Evolutionary conservation across 1,140 invertebrate genomes (phyloP).

Genomic region (Probaryconus sp.): DNA sequence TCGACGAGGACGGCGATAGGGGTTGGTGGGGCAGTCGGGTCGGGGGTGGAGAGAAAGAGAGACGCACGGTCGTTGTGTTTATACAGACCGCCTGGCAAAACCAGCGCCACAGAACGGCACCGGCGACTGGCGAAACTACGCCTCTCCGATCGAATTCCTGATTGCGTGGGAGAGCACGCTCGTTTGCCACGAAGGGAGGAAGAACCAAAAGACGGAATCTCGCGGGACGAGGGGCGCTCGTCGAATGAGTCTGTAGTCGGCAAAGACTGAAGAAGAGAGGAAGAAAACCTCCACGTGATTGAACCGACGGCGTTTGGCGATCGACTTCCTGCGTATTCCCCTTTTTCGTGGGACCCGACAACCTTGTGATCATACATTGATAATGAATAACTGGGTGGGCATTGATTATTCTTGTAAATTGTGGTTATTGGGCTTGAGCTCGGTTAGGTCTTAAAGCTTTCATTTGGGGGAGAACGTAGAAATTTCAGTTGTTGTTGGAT

Average conservation of each 20-base stretch:
- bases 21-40: not conserved
- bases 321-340: too few species aligned
- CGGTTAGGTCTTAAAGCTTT: too few species aligned
- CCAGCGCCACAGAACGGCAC: conserved; percentile 56
- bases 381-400: too few species aligned
- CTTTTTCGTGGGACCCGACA: too few species aligned
- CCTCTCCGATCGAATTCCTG: conserved; percentile 68
- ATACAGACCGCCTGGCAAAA: conserved; percentile 43
- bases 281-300: conserved; percentile 13
- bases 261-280: not conserved
- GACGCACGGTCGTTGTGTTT: conserved; percentile 36
- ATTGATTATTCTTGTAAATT: too few species aligned
- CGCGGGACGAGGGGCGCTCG: conserved; percentile 1
- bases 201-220: conserved; percentile 33
- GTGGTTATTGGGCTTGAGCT: too few species aligned
- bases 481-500: too few species aligned
- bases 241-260: not conserved
- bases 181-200: conserved; percentile 28
- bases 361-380: too few species aligned
- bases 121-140: conserved; percentile 58
- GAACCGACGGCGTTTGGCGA: too few species aligned
- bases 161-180: conserved; percentile 66
- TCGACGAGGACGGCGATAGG: not conserved
- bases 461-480: too few species aligned
- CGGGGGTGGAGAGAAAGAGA: conserved; percentile 1